Evolutionary conservation across 2,797 vertebrate species (phyloP).

Genomic region (Distichodus sexfasciatus): DNA sequence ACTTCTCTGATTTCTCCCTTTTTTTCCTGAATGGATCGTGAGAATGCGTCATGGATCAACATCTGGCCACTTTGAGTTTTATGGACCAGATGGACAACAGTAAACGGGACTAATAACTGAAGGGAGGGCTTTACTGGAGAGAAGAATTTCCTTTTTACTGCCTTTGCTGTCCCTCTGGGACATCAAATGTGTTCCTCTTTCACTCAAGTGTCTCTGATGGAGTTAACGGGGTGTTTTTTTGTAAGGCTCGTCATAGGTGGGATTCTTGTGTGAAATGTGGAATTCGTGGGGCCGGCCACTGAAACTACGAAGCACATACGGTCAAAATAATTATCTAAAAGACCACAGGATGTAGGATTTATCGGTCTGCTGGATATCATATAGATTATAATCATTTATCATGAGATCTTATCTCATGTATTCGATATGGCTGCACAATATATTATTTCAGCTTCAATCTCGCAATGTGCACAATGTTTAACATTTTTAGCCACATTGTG

Average conservation of each 20-base stretch:
- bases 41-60: conserved; percentile 51
- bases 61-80: conserved; percentile 63
- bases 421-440: too few relatives aligned
- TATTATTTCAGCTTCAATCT: too few relatives aligned
- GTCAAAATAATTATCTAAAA: neutral
- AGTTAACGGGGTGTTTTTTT: conserved; percentile 11
- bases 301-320: neutral
- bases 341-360: too few relatives aligned
- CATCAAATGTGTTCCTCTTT: conserved; percentile 53
- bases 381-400: too few relatives aligned
- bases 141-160: conserved; percentile 48
- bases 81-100: conserved; percentile 68
- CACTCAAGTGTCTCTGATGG: conserved; percentile 28
- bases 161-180: conserved; percentile 55
- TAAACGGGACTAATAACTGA: conserved; percentile 47
- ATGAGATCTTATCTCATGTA: too few relatives aligned
- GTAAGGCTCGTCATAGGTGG: neutral
- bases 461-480: too few relatives aligned
- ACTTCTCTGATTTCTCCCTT: conserved; percentile 39
- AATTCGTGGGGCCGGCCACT: neutral
- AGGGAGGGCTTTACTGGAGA: conserved; percentile 55
- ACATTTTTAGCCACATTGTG: too few relatives aligned
- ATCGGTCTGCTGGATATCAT: too few relatives aligned
- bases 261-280: neutral
- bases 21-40: conserved; percentile 3